A percentile compares a stretch with the other conserved stretches of the same genome.
Evolutionary conservation across 2,113 vertebrate species (phyloP).

Genomic region (Maccullochella peelii): DNA sequence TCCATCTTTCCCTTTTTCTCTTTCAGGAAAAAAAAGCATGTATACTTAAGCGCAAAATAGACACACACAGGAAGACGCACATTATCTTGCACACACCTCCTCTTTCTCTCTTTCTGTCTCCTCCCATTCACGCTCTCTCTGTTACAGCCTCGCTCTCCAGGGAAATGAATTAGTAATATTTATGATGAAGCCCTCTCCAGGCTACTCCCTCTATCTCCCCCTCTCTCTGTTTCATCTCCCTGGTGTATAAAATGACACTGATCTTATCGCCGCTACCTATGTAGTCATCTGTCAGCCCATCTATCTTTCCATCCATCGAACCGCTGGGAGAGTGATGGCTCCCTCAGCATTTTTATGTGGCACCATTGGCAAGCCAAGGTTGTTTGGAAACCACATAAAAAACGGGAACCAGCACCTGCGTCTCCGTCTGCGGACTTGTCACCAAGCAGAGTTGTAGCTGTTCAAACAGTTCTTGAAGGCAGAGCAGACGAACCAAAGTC

Average conservation of each 20-base stretch:
- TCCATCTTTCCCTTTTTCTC: slow-evolving; percentile 23
- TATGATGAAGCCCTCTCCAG: slow-evolving; percentile 71
- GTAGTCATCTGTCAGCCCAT: slow-evolving; percentile 80
- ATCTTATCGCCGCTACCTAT: slow-evolving; percentile 78
- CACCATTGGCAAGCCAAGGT: slow-evolving; percentile 70
- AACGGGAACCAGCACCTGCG: slow-evolving; percentile 63
- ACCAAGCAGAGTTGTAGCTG: slow-evolving; percentile 48
- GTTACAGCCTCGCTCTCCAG: slow-evolving; percentile 58
- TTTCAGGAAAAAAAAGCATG: slow-evolving; percentile 20
- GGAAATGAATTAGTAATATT: slow-evolving; percentile 85
- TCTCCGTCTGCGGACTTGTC: slow-evolving; percentile 62
- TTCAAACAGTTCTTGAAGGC: slow-evolving; percentile 41
- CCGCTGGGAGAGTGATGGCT: slow-evolving; percentile 68
- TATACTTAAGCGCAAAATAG: slow-evolving; percentile 3
- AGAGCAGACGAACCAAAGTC: slow-evolving; percentile 24
- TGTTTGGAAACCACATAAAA: slow-evolving; percentile 77
- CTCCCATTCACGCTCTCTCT: slow-evolving; percentile 54
- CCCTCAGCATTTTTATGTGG: slow-evolving; percentile 65
- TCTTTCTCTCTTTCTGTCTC: slow-evolving; percentile 35
- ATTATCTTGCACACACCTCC: slow-evolving; percentile 23
- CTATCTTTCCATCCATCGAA: slow-evolving; percentile 81
- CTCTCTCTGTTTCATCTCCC: slow-evolving; percentile 73
- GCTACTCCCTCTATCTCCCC: slow-evolving; percentile 50
- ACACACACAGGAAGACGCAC: slow-evolving; percentile 3
- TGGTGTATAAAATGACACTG: slow-evolving; percentile 79